Base-by-base conservation (phyloP, 2,888 invertebrate species). In the Eumacrocentrus americanus region DNA sequence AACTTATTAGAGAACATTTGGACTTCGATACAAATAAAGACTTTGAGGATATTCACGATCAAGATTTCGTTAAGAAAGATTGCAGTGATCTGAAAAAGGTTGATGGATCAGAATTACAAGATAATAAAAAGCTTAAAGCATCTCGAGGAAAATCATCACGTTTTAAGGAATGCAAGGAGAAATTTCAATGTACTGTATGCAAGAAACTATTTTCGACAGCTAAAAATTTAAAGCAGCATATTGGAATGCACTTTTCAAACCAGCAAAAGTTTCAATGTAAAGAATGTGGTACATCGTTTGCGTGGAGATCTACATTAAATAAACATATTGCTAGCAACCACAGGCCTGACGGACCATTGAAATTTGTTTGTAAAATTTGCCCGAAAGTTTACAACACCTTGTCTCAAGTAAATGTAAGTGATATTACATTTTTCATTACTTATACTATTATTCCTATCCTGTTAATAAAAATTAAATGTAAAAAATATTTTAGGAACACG, bases 251-350 rank as follows among this genome's bases (percentile, higher is more conserved):
- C 61, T 80, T 77, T 57, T 69, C 68, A 2, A 78, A 79, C 46
- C 74, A 76, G 44, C 76, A 78, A 62, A 76, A 74, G 29, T 80
- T 78, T 61, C 71, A 72, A 14, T 81, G 81, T 59, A 72, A 74
- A 55, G 70, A 74, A 34, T 81, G 81, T 58, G 75, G 74, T 1
- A 66, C 73, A 37, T 72, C 74, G 0, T 81, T 81, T 57, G 81
- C 81, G 0, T 81, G 81, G 81, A 80, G 79, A 63, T 78, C 81
- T 2, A 81, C 81, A 0, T 64, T 81, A 18, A 80, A 80, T 46
- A 81, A 81, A 60, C 81, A 81, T 60, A 72, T 78, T 12, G 70
- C 73, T 0, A 74, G 70, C 22, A 69, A 72, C 60, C 80, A 80
- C 54, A 69, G 73, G 38, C 70, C 71, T 1, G 75, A 77, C 38